Evolutionary conservation across 1,140 invertebrate species (phyloP).

Genomic region (Saccostrea echinata): DNA sequence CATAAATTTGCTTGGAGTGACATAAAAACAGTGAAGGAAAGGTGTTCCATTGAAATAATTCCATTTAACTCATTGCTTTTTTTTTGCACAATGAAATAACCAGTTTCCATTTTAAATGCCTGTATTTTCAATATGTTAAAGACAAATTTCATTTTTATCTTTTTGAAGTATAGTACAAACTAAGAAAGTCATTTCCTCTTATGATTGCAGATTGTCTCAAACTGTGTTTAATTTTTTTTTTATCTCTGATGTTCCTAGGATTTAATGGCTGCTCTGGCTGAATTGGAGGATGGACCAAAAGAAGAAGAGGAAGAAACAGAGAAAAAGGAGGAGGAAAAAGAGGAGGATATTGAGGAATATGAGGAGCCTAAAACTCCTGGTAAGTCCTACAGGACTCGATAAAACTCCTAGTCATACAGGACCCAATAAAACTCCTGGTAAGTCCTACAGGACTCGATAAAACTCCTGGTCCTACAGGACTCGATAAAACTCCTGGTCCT

Average conservation of each 20-base stretch:
- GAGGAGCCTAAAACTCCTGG: constrained; percentile 65
- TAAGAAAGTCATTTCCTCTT: no score
- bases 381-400: constrained; percentile 20
- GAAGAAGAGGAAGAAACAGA: constrained; percentile 66
- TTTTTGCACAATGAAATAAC: not conserved
- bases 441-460: not conserved
- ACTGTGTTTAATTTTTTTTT: not conserved
- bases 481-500: not conserved
- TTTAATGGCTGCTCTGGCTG: constrained; percentile 58
- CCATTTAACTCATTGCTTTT: no score
- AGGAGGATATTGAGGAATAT: constrained; percentile 65
- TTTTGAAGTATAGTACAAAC: no score
- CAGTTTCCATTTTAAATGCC: not conserved
- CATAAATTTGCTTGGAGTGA: not conserved
- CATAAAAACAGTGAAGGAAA: not conserved
- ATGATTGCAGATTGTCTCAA: no score
- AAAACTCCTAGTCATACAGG: no score
- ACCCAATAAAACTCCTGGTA: not conserved
- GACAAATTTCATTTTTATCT: no score
- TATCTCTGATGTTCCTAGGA: constrained; percentile 51
- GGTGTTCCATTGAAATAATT: not conserved
- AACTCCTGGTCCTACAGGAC: no score
- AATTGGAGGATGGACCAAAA: constrained; percentile 55
- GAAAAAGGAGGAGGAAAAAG: constrained; percentile 62
- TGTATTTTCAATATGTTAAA: not conserved